Conservation (phyloP, 2,888 invertebrate species). For the Silvanus unidentatus region DNA sequence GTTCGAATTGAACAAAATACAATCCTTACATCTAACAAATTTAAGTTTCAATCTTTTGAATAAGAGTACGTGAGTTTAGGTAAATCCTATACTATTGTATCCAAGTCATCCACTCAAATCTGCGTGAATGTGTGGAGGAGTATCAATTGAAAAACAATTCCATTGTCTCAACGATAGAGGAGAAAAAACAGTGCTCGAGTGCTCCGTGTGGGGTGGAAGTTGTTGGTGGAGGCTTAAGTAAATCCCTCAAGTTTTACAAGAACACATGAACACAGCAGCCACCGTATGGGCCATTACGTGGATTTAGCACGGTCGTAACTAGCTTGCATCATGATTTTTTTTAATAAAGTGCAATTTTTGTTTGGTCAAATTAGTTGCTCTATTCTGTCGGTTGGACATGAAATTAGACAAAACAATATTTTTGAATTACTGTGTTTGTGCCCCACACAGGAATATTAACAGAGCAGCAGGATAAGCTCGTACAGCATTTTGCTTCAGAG, state of each 20-base stretch:
- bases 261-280: neutral
- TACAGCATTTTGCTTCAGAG: no score
- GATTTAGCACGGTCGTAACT: no score
- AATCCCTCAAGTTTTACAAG: constrained; percentile 2
- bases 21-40: constrained; percentile 11
- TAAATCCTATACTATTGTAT: constrained; percentile 22
- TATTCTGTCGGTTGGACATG: no score
- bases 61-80: constrained; percentile 12
- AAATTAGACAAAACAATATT: neutral
- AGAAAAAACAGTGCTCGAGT: neutral
- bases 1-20: constrained; percentile 4
- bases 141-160: constrained; percentile 22
- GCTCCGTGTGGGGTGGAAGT: no score
- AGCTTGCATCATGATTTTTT: no score
- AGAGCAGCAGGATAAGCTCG: neutral
- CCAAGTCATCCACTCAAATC: constrained; percentile 21
- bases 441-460: neutral
- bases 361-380: no score
- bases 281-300: neutral
- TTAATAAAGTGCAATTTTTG: no score
- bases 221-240: neutral
- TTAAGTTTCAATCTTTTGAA: constrained; percentile 15
- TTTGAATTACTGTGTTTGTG: neutral
- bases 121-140: constrained; percentile 21
- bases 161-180: constrained; percentile 14